phyloP scores from a whole-genome alignment of 2,797 vertebrate species.

The Graptemys geographica region DNA sequence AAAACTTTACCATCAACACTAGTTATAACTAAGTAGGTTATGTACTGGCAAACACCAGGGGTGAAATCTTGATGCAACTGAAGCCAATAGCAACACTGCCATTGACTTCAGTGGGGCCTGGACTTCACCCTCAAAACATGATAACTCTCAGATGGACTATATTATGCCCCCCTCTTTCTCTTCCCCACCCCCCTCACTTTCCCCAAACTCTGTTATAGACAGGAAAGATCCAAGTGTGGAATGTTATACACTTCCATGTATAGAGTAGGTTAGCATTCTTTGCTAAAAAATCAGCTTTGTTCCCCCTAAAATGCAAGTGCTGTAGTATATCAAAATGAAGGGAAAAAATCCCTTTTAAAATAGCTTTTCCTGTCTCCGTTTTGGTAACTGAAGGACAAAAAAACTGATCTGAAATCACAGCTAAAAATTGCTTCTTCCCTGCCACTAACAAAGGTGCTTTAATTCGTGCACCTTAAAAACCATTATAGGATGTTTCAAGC shows the following conservation, averaged over 20 bases:
- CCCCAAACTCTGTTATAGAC: not conserved
- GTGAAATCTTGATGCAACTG: not conserved
- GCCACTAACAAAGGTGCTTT: conserved; percentile 62
- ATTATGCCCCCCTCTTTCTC: not conserved
- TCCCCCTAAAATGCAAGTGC: not conserved
- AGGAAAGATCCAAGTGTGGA: not conserved
- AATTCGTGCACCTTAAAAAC: conserved; percentile 58
- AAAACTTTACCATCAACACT: not conserved
- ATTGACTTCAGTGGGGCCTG: not conserved
- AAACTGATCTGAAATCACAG: conserved; percentile 52
- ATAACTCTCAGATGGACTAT: not conserved
- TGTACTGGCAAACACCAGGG: not conserved
- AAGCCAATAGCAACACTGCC: conserved; percentile 29
- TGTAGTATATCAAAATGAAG: conserved; percentile 1
- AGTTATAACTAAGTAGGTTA: not conserved
- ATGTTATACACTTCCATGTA: not conserved
- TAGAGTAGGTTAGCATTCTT: not conserved
- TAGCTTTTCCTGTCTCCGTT: conserved; percentile 50
- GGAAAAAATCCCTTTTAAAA: conserved; percentile 23
- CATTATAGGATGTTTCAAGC: conserved; percentile 71
- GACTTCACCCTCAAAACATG: not conserved
- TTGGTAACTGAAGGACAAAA: conserved; percentile 60
- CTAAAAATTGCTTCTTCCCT: conserved; percentile 26
- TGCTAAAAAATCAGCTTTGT: not conserved
- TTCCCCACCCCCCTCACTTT: not conserved